Base-by-base conservation (phyloP, 2,888 invertebrate genomes). In the Synergus itoensis region DNA sequence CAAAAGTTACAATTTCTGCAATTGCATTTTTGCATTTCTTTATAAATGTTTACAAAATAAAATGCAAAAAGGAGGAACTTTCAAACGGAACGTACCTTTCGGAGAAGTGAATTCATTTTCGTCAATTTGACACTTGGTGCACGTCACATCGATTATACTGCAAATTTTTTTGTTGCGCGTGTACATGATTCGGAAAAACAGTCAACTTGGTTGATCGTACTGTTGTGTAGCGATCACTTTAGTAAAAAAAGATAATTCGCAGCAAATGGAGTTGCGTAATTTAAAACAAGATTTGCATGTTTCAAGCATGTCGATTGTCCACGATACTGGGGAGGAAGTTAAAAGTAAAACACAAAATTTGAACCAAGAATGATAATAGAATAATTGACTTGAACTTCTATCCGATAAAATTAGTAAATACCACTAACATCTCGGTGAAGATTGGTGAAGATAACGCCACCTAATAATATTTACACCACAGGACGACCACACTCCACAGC, bases 71-170 rank as follows among this genome's bases (percentile, higher is more conserved):
- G 16, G 14, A 18, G 2, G 21, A 21, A 67, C 1, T 67, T n/a
- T 12, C 4, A 73, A 48, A 73, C 8, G 21, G 5, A 28, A 14
- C 40, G 53, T 53, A 73, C 73, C 53, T 60, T 80, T 62, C 79
- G 82, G 62, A 82, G 57, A 14, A 83, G 69, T 16, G 81, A 80
- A 43, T 80, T 80, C 83, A 83, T 83, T 36, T 40, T 78, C 28
- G 43, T n/a, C n/a, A 18, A 40, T n/a, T 78, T 69, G 60, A 63
- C 62, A 69, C 36, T 73, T 73, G 28, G 18, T 36, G 18, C 12
- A n/a, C 8, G 21, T 62, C 60, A 62, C 14, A 62, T 62, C 21
- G 21, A 62, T 62, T 63, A 45, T 41, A 36, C 48, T n/a, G 60
- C 21, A 16, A 40, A 41, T 67, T 14, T 16, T 28, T n/a, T 18